Evolutionary conservation across 2,888 invertebrate genomes (phyloP), one percentile per base, ranked within the genome.

Genomic region (Halictus quadricinctus): DNA sequence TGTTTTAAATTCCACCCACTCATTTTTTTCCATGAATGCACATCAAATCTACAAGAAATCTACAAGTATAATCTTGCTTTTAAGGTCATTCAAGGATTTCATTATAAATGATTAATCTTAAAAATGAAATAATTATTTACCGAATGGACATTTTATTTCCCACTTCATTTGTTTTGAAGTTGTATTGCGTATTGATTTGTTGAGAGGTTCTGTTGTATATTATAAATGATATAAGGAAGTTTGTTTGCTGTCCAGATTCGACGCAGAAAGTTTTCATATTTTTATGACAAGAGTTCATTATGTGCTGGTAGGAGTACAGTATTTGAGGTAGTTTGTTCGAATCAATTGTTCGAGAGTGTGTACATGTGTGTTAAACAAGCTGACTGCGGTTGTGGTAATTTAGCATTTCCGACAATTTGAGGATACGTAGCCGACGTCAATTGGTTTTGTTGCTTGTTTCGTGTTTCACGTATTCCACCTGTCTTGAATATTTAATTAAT

Each of bases 391-490:
- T 12, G 5, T 25, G n/a, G 60, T 12, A 60, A 60, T 60, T 60
- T 60, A 60, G 60, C 60, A 25, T 60, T 60, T 60, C 60, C 60
- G 60, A 60, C 60, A 60, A 60, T 60, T 60, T 25, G 60, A 60
- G 60, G 60, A 60, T 60, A 60, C 60, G 60, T 60, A 12, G 13
- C 25, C 60, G 60, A 60, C 60, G 25, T 60, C n/a, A 60, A 60
- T 60, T 60, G 60, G 60, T 25, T 60, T 60, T 12, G 60, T 60
- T 60, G 25, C 60, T 60, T 60, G 60, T 13, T 25, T 60, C 60
- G 4, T 25, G 76, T 83, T 83, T 83, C 48, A 54, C 41, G 18
- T 18, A n/a, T 25, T 25, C 60, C 60, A 60, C 50, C 50, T 50
- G 50, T 60, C 60, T 58, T 58, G 58, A n/a, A 58, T 58, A 58